phyloP scores from a whole-genome alignment of 2,113 vertebrate species.

The Diphyllodes magnificus region DNA sequence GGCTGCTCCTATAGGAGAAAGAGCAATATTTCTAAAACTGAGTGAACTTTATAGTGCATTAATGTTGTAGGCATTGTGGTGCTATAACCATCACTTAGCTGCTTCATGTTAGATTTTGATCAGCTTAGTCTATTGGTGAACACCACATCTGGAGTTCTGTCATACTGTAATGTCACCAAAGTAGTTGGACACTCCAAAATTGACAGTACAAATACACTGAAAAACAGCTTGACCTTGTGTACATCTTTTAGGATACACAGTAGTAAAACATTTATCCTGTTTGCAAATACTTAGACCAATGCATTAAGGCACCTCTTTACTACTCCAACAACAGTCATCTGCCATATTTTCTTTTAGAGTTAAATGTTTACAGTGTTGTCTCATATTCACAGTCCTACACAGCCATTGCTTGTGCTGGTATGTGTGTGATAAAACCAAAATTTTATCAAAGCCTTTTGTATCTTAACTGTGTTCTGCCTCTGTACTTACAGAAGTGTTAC shows the following conservation, averaged over 20 bases:
- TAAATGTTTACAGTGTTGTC: not conserved
- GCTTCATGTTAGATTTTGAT: not conserved
- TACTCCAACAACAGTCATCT: not conserved
- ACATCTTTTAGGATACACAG: not conserved
- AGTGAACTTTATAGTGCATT: not conserved
- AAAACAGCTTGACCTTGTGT: not conserved
- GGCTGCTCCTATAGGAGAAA: not conserved
- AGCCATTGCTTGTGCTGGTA: not conserved
- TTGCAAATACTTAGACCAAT: not conserved
- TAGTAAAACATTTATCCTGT: not conserved
- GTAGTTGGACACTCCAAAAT: accelerated
- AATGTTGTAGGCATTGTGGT: not conserved
- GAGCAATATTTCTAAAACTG: not conserved
- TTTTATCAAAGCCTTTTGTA: not conserved
- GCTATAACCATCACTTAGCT: not conserved
- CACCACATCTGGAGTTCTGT: not conserved
- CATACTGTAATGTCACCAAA: not conserved
- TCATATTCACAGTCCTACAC: not conserved
- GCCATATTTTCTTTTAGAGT: not conserved
- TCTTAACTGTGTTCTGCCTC: not conserved
- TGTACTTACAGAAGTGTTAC: not conserved
- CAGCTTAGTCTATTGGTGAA: not conserved
- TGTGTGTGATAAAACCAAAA: not conserved
- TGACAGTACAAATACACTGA: not conserved
- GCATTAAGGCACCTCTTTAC: not conserved